Evolutionary conservation across 2,797 vertebrate genomes (phyloP).

Genomic region (Crypturellus tataupa): DNA sequence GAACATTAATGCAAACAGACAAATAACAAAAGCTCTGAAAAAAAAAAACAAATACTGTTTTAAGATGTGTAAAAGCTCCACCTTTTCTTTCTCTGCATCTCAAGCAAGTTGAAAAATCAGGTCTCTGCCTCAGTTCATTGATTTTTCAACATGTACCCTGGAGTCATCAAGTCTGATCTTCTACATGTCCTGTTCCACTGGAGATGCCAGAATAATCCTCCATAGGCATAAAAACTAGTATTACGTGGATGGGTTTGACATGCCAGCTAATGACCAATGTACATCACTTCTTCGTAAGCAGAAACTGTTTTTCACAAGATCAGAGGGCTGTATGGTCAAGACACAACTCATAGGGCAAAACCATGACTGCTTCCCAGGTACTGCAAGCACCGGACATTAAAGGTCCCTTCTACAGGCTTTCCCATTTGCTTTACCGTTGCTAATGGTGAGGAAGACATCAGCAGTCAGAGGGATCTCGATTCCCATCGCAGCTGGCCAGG

Average conservation of each 20-base stretch:
- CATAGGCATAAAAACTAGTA: rapidly evolving
- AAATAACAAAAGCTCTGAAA: neutral
- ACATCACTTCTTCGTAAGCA: neutral
- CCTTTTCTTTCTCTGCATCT: neutral
- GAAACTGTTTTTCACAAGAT: neutral
- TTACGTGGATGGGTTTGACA: rapidly evolving
- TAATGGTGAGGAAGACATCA: neutral
- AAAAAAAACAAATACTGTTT: neutral
- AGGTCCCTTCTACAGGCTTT: neutral
- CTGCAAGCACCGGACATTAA: neutral
- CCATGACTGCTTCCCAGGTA: neutral
- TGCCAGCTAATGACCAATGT: neutral
- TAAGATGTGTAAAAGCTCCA: neutral
- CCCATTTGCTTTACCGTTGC: neutral
- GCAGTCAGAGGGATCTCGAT: rapidly evolving
- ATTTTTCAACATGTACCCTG: neutral
- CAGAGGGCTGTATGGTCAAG: neutral
- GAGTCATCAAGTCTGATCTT: neutral
- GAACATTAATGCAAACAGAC: neutral
- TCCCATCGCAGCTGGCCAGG: rapidly evolving
- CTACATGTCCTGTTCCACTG: neutral
- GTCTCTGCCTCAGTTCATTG: neutral
- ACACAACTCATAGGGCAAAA: neutral
- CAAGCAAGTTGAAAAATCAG: neutral
- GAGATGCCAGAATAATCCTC: neutral